Evolutionary conservation across 2,113 vertebrate species (phyloP).

Genomic region (mouse (Mus musculus)): GRCm39 chr4:131442501-131443000

Average conservation of each 20-base stretch:
- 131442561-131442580: neutral
- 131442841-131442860: neutral
- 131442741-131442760: neutral
- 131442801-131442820: neutral
- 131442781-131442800: neutral
- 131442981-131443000: neutral
- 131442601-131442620: neutral
- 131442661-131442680: neutral
- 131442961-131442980: neutral
- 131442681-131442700: rapidly evolving
- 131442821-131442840: neutral
- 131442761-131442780: neutral
- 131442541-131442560: rapidly evolving
- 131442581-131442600: neutral
- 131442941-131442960: neutral
- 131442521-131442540: neutral
- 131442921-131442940: neutral
- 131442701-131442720: too few relatives aligned
- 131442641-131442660: rapidly evolving
- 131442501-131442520: neutral
- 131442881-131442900: neutral
- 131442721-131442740: too few relatives aligned
- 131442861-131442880: neutral
- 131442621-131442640: neutral
- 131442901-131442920: neutral